phyloP scores from a whole-genome alignment of 2,888 invertebrate genomes.

The Drosophila neonasuta region DNA sequence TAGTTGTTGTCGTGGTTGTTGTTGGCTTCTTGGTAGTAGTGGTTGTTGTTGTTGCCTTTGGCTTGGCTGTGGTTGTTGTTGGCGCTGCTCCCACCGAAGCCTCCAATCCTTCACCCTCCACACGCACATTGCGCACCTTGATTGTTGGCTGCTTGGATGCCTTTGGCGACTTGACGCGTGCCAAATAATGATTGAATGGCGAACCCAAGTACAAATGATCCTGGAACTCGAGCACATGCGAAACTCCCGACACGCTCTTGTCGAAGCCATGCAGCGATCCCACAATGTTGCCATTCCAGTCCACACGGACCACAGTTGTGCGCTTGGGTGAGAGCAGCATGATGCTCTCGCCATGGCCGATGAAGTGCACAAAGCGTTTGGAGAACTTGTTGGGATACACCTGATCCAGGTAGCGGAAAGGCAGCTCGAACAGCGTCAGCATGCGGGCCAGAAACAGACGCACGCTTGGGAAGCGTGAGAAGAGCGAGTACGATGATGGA shows the following conservation, averaged over 20 bases:
- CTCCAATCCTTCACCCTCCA: slow-evolving; percentile 78
- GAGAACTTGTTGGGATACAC: slow-evolving; percentile 87
- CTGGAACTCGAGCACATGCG: slow-evolving; percentile 87
- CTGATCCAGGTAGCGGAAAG: slow-evolving; percentile 85
- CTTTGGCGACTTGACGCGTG: slow-evolving; percentile 84
- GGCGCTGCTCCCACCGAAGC: slow-evolving; percentile 68
- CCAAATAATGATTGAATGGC: slow-evolving; percentile 87
- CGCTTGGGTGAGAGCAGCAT: slow-evolving; percentile 80
- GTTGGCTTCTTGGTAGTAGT: slow-evolving; percentile 63
- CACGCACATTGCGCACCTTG: slow-evolving; percentile 80
- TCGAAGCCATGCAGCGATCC: slow-evolving; percentile 87
- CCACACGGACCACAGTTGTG: slow-evolving; percentile 86
- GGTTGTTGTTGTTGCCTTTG: slow-evolving; percentile 65
- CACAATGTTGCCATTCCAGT: slow-evolving; percentile 88
- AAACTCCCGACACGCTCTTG: slow-evolving; percentile 83
- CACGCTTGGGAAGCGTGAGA: slow-evolving; percentile 85
- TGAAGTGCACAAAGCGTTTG: slow-evolving; percentile 86
- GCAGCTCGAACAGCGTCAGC: slow-evolving; percentile 85
- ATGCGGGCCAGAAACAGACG: slow-evolving; percentile 87
- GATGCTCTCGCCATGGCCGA: slow-evolving; percentile 85
- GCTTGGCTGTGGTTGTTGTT: slow-evolving; percentile 61
- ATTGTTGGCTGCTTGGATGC: slow-evolving; percentile 69
- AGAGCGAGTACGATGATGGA: slow-evolving; percentile 84
- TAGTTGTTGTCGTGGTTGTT: slow-evolving; percentile 56
- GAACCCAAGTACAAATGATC: slow-evolving; percentile 87